Percentiles rank a stretch among this genome's conserved stretches.
Evolutionary conservation across 2,797 vertebrate species (phyloP).

Genomic region (Cetoscarus ocellatus): DNA sequence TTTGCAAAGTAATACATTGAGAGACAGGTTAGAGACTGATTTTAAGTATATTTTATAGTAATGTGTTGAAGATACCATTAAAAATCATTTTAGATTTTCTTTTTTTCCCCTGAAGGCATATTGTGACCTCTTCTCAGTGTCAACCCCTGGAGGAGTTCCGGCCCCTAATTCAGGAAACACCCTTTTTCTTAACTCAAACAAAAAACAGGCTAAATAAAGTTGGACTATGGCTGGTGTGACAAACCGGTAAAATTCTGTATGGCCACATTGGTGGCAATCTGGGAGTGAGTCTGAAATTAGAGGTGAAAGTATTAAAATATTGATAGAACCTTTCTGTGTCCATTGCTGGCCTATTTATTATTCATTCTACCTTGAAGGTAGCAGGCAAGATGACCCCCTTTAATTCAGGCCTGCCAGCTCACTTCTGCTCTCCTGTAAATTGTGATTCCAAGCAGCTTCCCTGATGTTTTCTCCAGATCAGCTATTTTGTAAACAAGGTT

Average conservation of each 20-base stretch:
- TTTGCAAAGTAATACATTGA: too few species aligned
- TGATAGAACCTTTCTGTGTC: slow-evolving; percentile 92
- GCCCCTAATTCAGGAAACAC: too few species aligned
- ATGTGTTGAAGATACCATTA: too few species aligned
- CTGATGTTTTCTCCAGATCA: slow-evolving; percentile 65
- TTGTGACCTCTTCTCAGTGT: too few species aligned
- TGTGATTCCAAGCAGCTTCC: slow-evolving; percentile 56
- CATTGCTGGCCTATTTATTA: slow-evolving; percentile 91
- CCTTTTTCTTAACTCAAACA: too few species aligned
- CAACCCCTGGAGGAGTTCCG: too few species aligned
- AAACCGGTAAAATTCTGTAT: slow-evolving; percentile 36
- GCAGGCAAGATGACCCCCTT: slow-evolving; percentile 84
- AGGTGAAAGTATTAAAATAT: slow-evolving; percentile 93
- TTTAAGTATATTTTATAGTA: too few species aligned
- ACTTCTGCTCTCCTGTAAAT: slow-evolving; percentile 57
- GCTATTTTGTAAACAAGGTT: slow-evolving; percentile 35
- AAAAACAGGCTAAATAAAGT: too few species aligned
- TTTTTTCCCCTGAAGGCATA: too few species aligned
- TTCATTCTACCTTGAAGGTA: slow-evolving; percentile 94
- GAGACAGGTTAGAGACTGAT: too few species aligned
- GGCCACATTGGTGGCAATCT: slow-evolving; percentile 71
- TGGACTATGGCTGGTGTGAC: too few species aligned
- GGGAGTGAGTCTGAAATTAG: slow-evolving; percentile 89
- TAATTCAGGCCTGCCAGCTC: slow-evolving; percentile 80
- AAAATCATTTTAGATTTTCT: too few species aligned